Evolutionary conservation across 2,888 invertebrate genomes (phyloP), one percentile per base, ranked within the genome.

Genomic region (Choristoneura rosaceana): DNA sequence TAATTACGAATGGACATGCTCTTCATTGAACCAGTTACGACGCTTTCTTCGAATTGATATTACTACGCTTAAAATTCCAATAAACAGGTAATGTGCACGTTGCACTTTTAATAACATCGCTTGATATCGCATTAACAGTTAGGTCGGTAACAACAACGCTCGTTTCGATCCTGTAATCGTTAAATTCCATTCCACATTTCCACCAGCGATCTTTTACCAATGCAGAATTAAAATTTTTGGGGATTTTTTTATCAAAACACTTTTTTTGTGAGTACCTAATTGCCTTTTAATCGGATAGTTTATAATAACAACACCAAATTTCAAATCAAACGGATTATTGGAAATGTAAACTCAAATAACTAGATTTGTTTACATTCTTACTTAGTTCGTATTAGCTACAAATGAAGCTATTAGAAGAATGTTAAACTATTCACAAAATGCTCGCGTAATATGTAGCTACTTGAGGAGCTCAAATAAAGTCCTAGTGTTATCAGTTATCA

Each of bases 401-500:
- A 0, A 5, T 38, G 38, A 38, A 38, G 38, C 5, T 38, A 38
- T 7, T 38, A 38, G 7, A 38, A 38, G 38, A 7, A 7, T 38
- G 38, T 38, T 5, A 38, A 38, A 38, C 4, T 38, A 38, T 38
- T 38, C 38, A 7, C 45, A 25, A 50, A 33, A 50, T 33, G 50
- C 38, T 67, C 62, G 61, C 61, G 66, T 62, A 67, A 71, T 68
- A 10, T 62, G n/a, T 45, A 33, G 59, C 50, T 60, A 52, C 58
- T 62, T 47, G 34, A 70, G 69, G 43, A 55, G 64, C 14, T 41
- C 59, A 50, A 47, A 63, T 63, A 43, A 70, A 47, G 58, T 59
- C 67, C 25, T 52, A 14, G n/a, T 17, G 62, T 63, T 71, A 71
- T 71, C 71, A 71, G 61, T 9, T 43, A 43, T 43, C 43, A 43